phyloP scores from a whole-genome alignment of 1,140 invertebrate genomes.

The Brachystomella parvula region DNA sequence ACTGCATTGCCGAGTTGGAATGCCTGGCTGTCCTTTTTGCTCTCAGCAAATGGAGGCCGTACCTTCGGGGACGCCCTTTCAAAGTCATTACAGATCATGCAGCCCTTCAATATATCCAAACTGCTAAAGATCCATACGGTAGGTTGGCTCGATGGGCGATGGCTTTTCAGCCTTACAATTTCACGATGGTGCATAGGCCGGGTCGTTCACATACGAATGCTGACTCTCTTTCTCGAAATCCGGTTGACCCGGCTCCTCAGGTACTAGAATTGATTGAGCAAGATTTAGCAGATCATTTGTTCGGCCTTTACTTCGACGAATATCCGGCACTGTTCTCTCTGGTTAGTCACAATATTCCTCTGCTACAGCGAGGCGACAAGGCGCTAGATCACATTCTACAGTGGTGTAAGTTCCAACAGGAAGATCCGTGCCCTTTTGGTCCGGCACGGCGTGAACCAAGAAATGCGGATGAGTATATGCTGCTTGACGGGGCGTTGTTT shows the following conservation, averaged over 20 bases:
- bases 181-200: conserved; percentile 6
- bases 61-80: background rate
- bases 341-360: background rate
- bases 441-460: background rate
- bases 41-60: conserved; percentile 11
- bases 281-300: too few relatives aligned
- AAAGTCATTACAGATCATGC: conserved; percentile 10
- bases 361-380: conserved; percentile 13
- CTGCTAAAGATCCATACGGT: background rate
- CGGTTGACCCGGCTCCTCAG: background rate
- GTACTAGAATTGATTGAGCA: too few relatives aligned
- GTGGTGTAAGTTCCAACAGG: background rate
- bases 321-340: background rate
- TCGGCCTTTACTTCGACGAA: too few relatives aligned
- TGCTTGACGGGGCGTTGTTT: background rate
- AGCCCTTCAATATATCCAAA: background rate
- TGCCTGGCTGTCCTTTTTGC: background rate
- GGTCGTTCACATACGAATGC: conserved; percentile 15
- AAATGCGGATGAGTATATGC: background rate
- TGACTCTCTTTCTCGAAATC: conserved; percentile 20
- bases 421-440: too few relatives aligned
- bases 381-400: conserved; percentile 2
- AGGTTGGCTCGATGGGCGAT: conserved; percentile 15
- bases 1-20: conserved; percentile 1
- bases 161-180: conserved; percentile 10